Base-by-base conservation (phyloP, 35 echinoderm and acorn worm species). In the Lytechinus pictus region DNA sequence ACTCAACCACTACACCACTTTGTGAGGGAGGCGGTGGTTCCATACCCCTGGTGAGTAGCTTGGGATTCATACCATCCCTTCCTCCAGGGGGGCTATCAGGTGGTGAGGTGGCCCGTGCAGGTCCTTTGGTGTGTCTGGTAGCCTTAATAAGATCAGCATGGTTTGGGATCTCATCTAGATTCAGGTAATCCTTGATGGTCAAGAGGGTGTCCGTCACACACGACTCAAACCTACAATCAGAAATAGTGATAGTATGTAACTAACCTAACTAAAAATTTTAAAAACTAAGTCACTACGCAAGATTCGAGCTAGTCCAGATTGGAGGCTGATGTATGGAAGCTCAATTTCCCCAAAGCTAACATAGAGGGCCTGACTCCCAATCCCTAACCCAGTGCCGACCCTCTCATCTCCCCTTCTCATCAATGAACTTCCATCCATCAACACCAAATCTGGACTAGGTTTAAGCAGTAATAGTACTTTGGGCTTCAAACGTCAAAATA, bases 131-230 rank as follows among this genome's bases (percentile, higher is more conserved):
- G 9, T 27, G 86, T 72, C 79, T 94, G 12, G 86, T 57, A 29
- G 95, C 88, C 13, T 94, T 95, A 9, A 93, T 97, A 9, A 97
- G 95, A 44, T 95, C 79, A 53, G 95, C 54, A 86, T 95, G 96
- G 97, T 96, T 87, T 8, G 94, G 86, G 24, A 99, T 97, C 55
- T 96, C 95, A 61, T 96, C 97, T n/a, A 97, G 91, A 29, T 94
- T 87, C 13, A 97, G 96, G 93, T 99, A 99, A 6, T 99, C 95
- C 92, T 99, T 97, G 92, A 99, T 58, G 14, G 95, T 95, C 16
- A 91, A 94, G 51, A 99, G 95, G 61, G 95, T 97, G 44, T 98
- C 97, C 24, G 94, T 92, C 33, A 96, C 95, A 61, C 97, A 98
- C 8, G 95, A 86, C 86, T 99, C 97, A 94, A 96, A 97, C 66